A percentile compares a stretch with the other conserved stretches of the same genome.
These are phyloP conservation scores for Punctoribates punctum DNA, from an alignment of 2,888 invertebrate genomes.

Conservation along the genomic window DNA sequence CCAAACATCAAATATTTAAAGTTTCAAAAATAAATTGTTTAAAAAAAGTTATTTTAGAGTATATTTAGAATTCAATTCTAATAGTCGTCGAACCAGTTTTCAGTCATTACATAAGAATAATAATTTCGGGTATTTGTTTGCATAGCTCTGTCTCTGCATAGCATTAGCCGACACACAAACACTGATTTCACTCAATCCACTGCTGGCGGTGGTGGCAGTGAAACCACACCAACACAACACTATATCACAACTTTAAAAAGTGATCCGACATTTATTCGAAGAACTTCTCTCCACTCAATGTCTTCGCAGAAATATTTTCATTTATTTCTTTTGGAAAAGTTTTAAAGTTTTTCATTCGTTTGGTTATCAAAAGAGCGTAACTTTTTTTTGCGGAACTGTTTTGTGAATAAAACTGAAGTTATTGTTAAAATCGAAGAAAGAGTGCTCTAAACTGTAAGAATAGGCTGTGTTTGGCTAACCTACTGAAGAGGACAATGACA, in stretches of 20 bases:
- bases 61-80: constrained; percentile 2
- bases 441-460: constrained; percentile 15
- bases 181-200: constrained; percentile 18
- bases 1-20: constrained; percentile 11
- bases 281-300: too few species aligned
- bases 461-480: constrained; percentile 27
- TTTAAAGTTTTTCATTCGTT: background rate
- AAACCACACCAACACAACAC: background rate
- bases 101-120: constrained; percentile 10
- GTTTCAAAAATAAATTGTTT: background rate
- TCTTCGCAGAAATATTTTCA: too few species aligned
- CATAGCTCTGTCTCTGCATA: constrained; percentile 28
- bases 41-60: background rate
- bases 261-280: too few species aligned
- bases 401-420: background rate
- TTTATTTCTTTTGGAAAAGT: too few species aligned
- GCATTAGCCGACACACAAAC: constrained; percentile 36
- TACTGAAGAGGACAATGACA: constrained; percentile 36
- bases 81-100: constrained; percentile 25
- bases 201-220: constrained; percentile 25
- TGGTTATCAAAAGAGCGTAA: background rate
- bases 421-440: constrained; percentile 1
- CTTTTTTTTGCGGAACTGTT: background rate
- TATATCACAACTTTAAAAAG: too few species aligned
- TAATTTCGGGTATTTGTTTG: constrained; percentile 2